These are phyloP conservation scores for Pedetes capensis DNA, from an alignment of 2,113 vertebrate species.

Conservation along the genomic window DNA sequence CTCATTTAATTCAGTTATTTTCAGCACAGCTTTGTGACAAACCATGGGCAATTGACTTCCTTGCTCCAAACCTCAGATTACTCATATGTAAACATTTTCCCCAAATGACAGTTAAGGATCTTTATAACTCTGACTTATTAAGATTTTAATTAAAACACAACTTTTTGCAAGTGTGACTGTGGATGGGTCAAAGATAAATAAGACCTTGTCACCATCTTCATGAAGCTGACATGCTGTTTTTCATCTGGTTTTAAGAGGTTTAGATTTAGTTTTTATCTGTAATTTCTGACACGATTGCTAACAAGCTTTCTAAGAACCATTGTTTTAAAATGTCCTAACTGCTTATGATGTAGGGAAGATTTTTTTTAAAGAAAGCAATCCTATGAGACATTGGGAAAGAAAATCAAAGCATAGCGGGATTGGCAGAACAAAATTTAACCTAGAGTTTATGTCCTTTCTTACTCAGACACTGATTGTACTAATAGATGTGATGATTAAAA, in stretches of 20 bases:
- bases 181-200: background rate
- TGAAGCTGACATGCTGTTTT: background rate
- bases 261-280: background rate
- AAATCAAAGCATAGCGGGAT: conserved; percentile 45
- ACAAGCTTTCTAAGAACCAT: background rate
- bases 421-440: background rate
- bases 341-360: background rate
- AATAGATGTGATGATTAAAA: conserved; percentile 9
- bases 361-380: conserved; percentile 18
- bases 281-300: background rate
- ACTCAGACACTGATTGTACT: background rate
- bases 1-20: background rate
- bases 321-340: background rate
- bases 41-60: background rate
- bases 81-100: background rate
- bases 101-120: background rate
- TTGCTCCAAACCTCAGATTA: background rate
- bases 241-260: background rate
- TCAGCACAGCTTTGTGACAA: background rate
- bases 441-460: background rate
- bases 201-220: background rate
- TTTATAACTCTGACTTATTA: background rate
- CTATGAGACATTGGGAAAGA: conserved; percentile 31
- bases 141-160: background rate
- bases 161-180: background rate